These are phyloP conservation scores for Chymomyza caudatula DNA, from an alignment of 2,888 invertebrate species.

Conservation along the genomic window DNA sequence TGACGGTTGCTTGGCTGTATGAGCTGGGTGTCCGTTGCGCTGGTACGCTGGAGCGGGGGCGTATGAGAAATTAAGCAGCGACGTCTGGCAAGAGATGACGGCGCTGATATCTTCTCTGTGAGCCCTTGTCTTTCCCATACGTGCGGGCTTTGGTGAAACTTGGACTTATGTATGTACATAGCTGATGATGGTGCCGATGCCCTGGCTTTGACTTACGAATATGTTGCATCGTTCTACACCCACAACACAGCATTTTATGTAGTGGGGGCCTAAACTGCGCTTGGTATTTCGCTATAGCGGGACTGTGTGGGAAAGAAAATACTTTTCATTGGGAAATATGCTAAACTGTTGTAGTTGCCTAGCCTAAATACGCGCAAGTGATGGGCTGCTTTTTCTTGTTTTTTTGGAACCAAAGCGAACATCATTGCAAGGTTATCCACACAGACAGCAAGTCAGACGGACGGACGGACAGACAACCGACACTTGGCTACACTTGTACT, in stretches of 20 bases:
- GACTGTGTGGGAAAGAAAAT: constrained; percentile 60
- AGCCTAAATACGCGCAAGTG: constrained; percentile 42
- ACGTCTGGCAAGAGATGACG: constrained; percentile 40
- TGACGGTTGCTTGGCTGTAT: constrained; percentile 2
- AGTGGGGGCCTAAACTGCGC: constrained; percentile 9
- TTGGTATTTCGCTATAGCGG: constrained; percentile 59
- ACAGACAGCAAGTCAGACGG: background rate
- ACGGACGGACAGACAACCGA: background rate
- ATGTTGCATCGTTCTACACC: constrained; percentile 23
- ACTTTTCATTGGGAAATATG: constrained; percentile 32
- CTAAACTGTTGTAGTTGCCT: constrained; percentile 16
- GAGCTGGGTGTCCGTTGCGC: constrained; percentile 8
- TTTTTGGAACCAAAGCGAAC: background rate
- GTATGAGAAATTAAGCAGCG: constrained; percentile 26
- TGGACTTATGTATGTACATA: background rate
- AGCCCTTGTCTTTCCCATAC: constrained; percentile 49
- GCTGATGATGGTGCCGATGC: background rate
- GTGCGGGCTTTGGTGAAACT: constrained; percentile 23
- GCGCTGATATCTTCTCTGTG: constrained; percentile 52
- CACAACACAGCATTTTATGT: constrained; percentile 18
- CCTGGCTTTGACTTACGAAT: background rate
- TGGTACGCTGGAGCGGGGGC: constrained; percentile 37
- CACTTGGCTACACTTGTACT: background rate
- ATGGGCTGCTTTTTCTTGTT: too few relatives aligned
- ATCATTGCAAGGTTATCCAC: constrained; percentile 40